A percentile compares a stretch with the other conserved stretches of the same genome.
phyloP scores from a whole-genome alignment of 2,797 vertebrate species.

The Galaxias olidus region DNA sequence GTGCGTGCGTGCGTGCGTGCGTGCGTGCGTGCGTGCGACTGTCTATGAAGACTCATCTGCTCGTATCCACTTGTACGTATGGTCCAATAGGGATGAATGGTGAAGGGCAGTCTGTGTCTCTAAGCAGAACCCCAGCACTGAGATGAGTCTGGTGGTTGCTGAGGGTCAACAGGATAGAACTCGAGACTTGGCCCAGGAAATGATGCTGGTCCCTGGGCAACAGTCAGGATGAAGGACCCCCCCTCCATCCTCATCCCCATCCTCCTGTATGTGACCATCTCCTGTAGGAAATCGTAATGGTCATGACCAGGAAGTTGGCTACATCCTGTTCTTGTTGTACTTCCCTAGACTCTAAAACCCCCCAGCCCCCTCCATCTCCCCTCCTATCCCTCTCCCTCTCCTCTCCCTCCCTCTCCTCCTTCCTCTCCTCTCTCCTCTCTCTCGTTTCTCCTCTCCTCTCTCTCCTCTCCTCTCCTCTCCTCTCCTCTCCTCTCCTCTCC shows the following conservation, averaged over 20 bases:
- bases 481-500: neutral
- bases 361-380: too few species aligned
- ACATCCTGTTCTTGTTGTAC: constrained; percentile 78
- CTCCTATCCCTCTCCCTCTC: neutral
- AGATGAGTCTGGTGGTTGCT: too few species aligned
- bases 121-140: constrained; percentile 17
- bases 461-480: neutral
- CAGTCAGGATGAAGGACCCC: constrained; percentile 75
- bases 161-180: constrained; percentile 74
- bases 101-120: constrained; percentile 9
- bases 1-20: too few species aligned
- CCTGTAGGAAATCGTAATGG: constrained; percentile 57
- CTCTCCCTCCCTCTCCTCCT: constrained; percentile 2
- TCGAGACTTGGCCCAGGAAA: constrained; percentile 56
- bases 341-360: constrained; percentile 64
- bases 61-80: too few species aligned
- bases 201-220: constrained; percentile 68
- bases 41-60: too few species aligned
- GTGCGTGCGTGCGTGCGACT: too few species aligned
- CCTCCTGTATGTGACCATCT: constrained; percentile 60
- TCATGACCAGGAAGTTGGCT: constrained; percentile 77
- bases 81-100: too few species aligned
- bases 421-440: too few species aligned
- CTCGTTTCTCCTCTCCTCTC: too few species aligned
- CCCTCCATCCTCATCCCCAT: too few species aligned